phyloP scores from a whole-genome alignment of 2,888 invertebrate species.

The Lasioglossum villosulum region DNA sequence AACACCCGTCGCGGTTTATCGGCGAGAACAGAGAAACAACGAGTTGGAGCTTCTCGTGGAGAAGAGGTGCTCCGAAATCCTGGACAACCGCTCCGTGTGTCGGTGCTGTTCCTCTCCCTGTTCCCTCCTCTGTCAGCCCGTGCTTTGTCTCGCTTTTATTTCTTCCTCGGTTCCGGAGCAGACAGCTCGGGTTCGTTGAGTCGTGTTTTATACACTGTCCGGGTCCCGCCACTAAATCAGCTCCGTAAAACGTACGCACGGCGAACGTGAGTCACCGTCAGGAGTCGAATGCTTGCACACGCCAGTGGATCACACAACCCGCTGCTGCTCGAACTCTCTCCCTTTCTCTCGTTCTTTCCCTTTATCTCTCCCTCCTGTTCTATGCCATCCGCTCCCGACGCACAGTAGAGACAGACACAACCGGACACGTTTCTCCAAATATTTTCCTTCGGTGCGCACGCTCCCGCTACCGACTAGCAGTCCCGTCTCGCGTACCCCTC shows the following conservation, averaged over 20 bases:
- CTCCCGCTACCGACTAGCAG: constrained; percentile 16
- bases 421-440: constrained; percentile 48
- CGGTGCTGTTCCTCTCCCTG: neutral
- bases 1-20: neutral
- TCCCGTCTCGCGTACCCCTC: constrained; percentile 18
- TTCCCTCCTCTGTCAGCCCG: neutral
- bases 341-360: neutral
- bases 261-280: constrained; percentile 47
- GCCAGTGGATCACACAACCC: constrained; percentile 45
- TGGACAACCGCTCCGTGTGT: neutral
- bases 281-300: constrained; percentile 44
- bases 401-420: constrained; percentile 17
- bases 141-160: constrained; percentile 1
- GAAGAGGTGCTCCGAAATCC: neutral
- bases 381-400: constrained; percentile 12
- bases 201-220: constrained; percentile 35
- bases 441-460: constrained; percentile 42
- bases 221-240: constrained; percentile 61
- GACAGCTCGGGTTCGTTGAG: neutral
- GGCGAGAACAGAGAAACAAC: neutral
- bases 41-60: neutral
- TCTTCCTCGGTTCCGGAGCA: constrained; percentile 16
- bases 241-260: constrained; percentile 55
- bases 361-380: neutral
- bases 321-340: neutral